phyloP scores from a whole-genome alignment of 37 sponge, comb jelly and placozoan genomes.

The Amphimedon queenslandica region DNA sequence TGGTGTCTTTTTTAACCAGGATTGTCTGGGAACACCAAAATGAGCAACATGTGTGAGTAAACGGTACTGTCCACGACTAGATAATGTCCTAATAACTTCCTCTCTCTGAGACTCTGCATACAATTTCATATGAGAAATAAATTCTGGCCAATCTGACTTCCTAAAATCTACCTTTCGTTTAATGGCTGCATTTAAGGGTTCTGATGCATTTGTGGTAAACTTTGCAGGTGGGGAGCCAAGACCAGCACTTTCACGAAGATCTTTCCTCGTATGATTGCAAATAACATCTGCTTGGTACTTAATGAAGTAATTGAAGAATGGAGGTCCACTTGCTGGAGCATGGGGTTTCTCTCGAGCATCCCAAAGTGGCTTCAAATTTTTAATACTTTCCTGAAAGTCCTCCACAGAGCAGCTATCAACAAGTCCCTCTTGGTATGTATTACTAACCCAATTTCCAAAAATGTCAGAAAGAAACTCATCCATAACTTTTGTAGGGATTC shows the following conservation, averaged over 20 bases:
- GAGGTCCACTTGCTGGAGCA: not conserved
- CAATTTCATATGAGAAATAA: constrained; percentile 1
- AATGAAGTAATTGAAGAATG: constrained; percentile 24
- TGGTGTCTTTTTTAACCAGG: constrained; percentile 17
- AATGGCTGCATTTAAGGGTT: constrained; percentile 39
- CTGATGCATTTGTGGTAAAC: constrained; percentile 39
- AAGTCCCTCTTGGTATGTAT: constrained; percentile 23
- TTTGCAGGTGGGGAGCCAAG: constrained; percentile 34
- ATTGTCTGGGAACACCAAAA: constrained; percentile 1
- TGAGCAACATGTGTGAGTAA: constrained; percentile 4
- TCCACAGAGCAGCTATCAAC: constrained; percentile 12
- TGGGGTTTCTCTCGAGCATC: not conserved
- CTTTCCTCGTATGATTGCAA: constrained; percentile 17
- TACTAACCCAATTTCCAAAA: constrained; percentile 19
- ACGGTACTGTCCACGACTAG: constrained; percentile 28
- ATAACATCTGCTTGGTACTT: constrained; percentile 15
- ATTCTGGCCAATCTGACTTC: constrained; percentile 44
- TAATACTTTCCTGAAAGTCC: not conserved
- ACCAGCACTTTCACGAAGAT: constrained; percentile 32
- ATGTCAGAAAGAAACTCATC: not conserved
- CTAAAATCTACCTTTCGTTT: constrained; percentile 35
- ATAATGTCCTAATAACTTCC: constrained; percentile 12
- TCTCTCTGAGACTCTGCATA: constrained; percentile 6
- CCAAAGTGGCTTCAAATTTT: not conserved
- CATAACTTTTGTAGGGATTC: constrained; percentile 6